Evolutionary conservation across 2,113 vertebrate genomes (phyloP).

Genomic region (Mola mola): DNA sequence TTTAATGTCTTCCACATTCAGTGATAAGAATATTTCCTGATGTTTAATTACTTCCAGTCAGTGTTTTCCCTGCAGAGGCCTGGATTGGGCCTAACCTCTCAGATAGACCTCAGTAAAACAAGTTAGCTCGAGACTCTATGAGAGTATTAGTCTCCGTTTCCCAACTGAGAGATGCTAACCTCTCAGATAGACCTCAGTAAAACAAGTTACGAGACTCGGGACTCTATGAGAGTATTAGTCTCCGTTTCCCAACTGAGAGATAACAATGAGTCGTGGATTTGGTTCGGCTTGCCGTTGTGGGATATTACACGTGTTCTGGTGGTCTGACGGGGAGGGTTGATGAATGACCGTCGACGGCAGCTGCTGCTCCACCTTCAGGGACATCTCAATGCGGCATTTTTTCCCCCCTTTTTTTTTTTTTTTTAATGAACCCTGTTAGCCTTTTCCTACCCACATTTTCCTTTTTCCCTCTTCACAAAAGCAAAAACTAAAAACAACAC

Average conservation of each 20-base stretch:
- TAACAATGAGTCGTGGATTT: conserved; percentile 33
- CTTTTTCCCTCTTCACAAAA: neutral
- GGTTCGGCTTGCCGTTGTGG: conserved; percentile 46
- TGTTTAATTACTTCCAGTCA: conserved; percentile 47
- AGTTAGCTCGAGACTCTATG: neutral
- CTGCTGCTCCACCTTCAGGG: conserved; percentile 54
- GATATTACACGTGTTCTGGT: conserved; percentile 45
- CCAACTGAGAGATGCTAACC: conserved; percentile 15
- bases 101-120: conserved; percentile 9
- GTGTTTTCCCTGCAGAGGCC: neutral
- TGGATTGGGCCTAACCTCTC: neutral
- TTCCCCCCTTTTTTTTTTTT: neutral
- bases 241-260: conserved; percentile 26
- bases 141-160: conserved; percentile 42
- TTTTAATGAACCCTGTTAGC: neutral
- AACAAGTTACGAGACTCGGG: neutral
- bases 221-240: conserved; percentile 26
- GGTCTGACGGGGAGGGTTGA: conserved; percentile 40
- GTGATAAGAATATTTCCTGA: conserved; percentile 39
- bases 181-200: conserved; percentile 11
- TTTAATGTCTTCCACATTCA: conserved; percentile 45
- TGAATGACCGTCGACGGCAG: conserved; percentile 60
- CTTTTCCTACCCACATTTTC: neutral
- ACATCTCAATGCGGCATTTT: neutral
- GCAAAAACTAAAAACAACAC: neutral